Base-by-base conservation (phyloP, 2,888 invertebrate species). In the Eulithis prunata region DNA sequence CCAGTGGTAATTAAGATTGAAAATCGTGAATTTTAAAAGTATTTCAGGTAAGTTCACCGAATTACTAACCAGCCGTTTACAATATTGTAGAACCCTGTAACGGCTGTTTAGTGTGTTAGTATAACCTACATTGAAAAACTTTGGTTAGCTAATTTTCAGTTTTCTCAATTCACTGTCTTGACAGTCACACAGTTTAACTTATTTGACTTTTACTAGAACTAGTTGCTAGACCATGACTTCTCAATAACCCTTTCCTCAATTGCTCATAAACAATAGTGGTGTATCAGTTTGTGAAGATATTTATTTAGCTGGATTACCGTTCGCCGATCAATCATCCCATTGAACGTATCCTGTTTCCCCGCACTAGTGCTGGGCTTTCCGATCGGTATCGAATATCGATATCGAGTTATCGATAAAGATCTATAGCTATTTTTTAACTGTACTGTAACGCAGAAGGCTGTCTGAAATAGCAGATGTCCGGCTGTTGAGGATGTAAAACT, bases 271-370 rank as follows among this genome's bases (percentile, higher is more conserved):
- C 72, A 64, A 69, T 62, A 65, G 66, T 62, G 54, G 58, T 61
- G 62, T 68, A 68, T 68, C 69, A 66, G 65, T 55, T 70, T 59
- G 57, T 73, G 68, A 68, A 71, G 67, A 71, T 72, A 72, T 73
- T 72, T 74, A 74, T 90, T 89, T 89, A 88, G 88, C 87, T 90
- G 93, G 91, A 93, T 92, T 92, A 89, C 89, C 83, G 85, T 83
- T 84, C 84, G 88, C 86, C 91, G 91, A 92, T 93, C 91, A 91
- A 93, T 93, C 93, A 92, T 93, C 79, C 87, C 90, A 93, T 93
- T 93, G 91, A 91, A 89, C 83, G 86, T 92, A 92, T 93, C 92
- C 93, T 93, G 93, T 91, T 67, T 88, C 87, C 88, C 83, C 80
- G 79, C 79, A 65, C 68, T 91, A 91, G 91, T 78, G 90, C 62